Base-by-base conservation (phyloP, 2,113 vertebrate genomes). In the Proteles cristata region DNA sequence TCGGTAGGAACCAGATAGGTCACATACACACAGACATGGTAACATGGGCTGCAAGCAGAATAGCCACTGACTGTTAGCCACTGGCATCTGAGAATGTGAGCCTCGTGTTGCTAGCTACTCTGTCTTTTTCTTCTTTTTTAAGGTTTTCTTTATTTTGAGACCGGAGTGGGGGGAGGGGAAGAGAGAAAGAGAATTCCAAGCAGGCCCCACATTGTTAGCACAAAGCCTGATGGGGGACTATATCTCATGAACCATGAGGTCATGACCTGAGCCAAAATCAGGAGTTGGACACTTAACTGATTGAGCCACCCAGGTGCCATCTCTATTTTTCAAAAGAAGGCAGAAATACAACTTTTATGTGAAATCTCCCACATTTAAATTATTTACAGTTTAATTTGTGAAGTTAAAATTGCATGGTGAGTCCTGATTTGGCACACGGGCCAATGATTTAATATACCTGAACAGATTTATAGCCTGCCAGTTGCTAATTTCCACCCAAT, bases 401-500 rank as follows among this genome's bases (percentile, higher is more conserved):
- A 81, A 71, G 23, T 85, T 88, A 55, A 19, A 73, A 15, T 92
- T 5, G 90, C 11, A 6, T 28, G 16, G 16, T 89, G 35, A 66
- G 28, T 92, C 53, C 7, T 90, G 23, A 76, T 88, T 91, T 71
- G n/a, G 4, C 43, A 92, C 14, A 23, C 81, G 12, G 6, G 17
- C 58, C 79, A 92, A 11, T 74, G 26, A 61, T 81, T 84, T 95
- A 43, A 76, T 93, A 80, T 14, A 71, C 74, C 43, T 80, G n/a
- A 95, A 94, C 43, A 88, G n/a, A 63, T 81, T 17, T 81, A 23
- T 90, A 97, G 4, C 11, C 14, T 90, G 55, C 65, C 19, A 63
- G 19, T 84, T 92, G 81, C 55, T 83, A 83, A 92, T 73, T 96
- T 95, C 66, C 7, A 50, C 33, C 9, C 74, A 71, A 43, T 81